Percentiles rank a stretch among this genome's conserved stretches.
phyloP scores from a whole-genome alignment of 2,113 vertebrate species.

The Sander vitreus region DNA sequence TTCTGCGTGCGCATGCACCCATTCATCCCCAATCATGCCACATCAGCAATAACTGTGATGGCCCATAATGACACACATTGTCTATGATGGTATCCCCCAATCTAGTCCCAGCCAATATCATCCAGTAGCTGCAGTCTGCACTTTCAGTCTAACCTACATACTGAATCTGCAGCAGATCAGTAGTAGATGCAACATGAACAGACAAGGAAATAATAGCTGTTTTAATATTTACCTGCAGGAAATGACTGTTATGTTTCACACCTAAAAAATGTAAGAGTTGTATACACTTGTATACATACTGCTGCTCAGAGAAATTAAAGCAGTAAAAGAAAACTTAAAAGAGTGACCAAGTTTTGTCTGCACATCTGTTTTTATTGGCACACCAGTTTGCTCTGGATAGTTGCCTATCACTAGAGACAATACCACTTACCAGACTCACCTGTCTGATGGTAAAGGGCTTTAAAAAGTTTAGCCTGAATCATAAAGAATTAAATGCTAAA shows the following conservation, averaged over 20 bases:
- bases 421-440: background rate
- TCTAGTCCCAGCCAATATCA: background rate
- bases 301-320: constrained; percentile 4
- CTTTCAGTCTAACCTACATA: background rate
- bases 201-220: too few species aligned
- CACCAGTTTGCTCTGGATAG: background rate
- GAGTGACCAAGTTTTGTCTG: background rate
- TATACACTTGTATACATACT: background rate
- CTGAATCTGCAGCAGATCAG: background rate
- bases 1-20: too few species aligned
- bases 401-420: background rate
- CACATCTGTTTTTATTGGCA: background rate
- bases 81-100: background rate
- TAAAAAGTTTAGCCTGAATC: background rate
- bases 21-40: too few species aligned
- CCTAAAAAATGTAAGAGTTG: background rate
- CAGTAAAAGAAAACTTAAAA: background rate
- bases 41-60: background rate
- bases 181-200: background rate
- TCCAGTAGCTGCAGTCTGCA: background rate
- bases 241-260: background rate
- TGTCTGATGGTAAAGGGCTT: background rate
- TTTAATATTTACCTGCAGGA: background rate
- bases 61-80: background rate
- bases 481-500: background rate